Percentiles rank a stretch among this genome's conserved stretches.
Conservation (phyloP, 2,797 vertebrate species). For the Lepus oiostolus region DNA sequence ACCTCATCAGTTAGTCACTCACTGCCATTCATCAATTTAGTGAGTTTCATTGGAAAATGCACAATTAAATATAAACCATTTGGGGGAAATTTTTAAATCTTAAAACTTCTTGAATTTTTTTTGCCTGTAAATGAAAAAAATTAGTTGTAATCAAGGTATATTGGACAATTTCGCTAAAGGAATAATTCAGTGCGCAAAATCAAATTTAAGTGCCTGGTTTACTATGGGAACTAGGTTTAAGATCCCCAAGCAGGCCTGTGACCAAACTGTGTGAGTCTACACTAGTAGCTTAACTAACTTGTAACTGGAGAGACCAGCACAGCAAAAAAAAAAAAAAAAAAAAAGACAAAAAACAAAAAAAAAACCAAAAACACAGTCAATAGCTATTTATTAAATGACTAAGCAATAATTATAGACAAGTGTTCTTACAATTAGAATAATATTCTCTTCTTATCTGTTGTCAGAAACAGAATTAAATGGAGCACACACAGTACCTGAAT, state of each 20-base stretch:
- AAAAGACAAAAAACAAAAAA: neutral
- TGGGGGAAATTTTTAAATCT: slow-evolving; percentile 49
- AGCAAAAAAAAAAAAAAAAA: neutral
- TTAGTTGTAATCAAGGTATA: neutral
- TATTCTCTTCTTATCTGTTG: slow-evolving; percentile 35
- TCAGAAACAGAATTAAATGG: slow-evolving; percentile 7
- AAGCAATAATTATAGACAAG: neutral
- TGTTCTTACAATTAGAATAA: slow-evolving; percentile 23
- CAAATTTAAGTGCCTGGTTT: slow-evolving; percentile 30
- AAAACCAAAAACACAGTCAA: neutral
- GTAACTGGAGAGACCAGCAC: neutral
- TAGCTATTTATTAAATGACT: neutral
- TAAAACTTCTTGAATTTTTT: neutral
- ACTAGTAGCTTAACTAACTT: neutral
- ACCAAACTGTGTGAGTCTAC: neutral
- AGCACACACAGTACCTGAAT: neutral
- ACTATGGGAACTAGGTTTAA: neutral
- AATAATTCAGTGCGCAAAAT: neutral
- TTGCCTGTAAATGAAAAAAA: slow-evolving; percentile 44
- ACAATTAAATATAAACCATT: slow-evolving; percentile 17
- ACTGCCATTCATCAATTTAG: neutral
- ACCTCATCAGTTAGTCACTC: slow-evolving; percentile 13
- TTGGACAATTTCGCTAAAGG: slow-evolving; percentile 31
- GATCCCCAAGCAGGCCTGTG: neutral
- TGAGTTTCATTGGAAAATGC: slow-evolving; percentile 57